A percentile compares a stretch with the other conserved stretches of the same genome.
Conservation (phyloP, 2,113 vertebrate genomes). For the Todiramphus saurophagus region DNA sequence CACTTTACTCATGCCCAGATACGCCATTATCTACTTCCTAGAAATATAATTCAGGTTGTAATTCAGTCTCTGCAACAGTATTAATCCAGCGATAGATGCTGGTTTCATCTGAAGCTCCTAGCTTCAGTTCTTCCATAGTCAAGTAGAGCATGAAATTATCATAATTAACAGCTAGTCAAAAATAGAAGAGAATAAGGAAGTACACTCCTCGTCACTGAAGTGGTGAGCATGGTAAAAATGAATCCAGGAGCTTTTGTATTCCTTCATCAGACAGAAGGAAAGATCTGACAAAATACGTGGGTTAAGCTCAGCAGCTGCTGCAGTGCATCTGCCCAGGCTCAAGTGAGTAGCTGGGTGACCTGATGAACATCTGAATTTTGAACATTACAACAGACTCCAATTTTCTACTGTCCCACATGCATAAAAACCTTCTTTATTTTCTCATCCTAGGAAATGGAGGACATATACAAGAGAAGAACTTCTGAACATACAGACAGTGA, state of each 20-base stretch:
- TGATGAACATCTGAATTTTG: conserved; percentile 1
- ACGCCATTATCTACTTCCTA: not conserved
- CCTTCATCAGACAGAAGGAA: not conserved
- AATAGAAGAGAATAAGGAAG: not conserved
- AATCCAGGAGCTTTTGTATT: not conserved
- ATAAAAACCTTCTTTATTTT: conserved; percentile 30
- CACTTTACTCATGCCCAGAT: not conserved
- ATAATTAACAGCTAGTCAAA: not conserved
- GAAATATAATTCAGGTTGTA: not conserved
- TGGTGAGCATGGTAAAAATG: not conserved
- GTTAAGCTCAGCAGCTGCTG: not conserved
- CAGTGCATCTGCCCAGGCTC: not conserved
- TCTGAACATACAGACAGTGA: not conserved
- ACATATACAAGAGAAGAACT: not conserved
- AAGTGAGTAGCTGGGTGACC: not conserved
- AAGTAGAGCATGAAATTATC: not conserved
- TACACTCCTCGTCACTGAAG: not conserved
- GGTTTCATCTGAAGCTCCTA: not conserved
- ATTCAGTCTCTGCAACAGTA: not conserved
- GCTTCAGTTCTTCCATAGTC: not conserved
- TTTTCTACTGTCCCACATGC: not conserved
- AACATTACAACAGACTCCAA: not conserved
- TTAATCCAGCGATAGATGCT: not conserved
- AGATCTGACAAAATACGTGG: not conserved
- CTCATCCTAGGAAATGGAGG: not conserved